Evolutionary conservation across 2,797 vertebrate genomes (phyloP), one percentile per base, ranked within the genome.

Genomic region (Paguma larvata): DNA sequence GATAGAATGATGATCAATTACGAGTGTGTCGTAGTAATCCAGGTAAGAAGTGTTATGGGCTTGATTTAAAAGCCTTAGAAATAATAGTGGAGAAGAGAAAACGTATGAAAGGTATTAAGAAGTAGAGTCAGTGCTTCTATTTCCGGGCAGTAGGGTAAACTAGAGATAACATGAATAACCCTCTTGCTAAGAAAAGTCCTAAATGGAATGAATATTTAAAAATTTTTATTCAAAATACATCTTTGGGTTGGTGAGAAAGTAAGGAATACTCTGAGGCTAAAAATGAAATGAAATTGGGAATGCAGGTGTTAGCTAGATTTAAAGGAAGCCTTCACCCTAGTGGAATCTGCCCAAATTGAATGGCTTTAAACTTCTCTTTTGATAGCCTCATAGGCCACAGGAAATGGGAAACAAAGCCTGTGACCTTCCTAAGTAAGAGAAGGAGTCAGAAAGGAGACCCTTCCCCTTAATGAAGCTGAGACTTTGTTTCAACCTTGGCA

Each of bases 301-400:
- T 94, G 30, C 12, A 72, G 21, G 62, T 90, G 10, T 86, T 94
- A 67, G 65, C 72, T 56, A 94, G 73, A 21, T 96, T 91, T 91
- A 85, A 91, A 94, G 7, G 7, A 79, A 53, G 13, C 15, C 62
- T 87, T 96, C 25, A 89, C 15, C 44, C 12, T 94, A 46, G 19
- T 86, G 16, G 30, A 90, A 84, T 87, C 41, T 92, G 30, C 67
- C 30, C 16, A 62, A 59, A 83, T 44, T 89, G 46, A 21, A 14
- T 90, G 15, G 41, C 34, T 65, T 44, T 96, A 48, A 91, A 93
- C 68, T 86, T 91, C 15, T 56, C 21, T 83, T 89, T 95, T 95
- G 72, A 62, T 83, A 89, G 56, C 13, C 30, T 94, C n/a, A 27
- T n/a, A 82, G 23, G 70, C 48, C 23, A 63, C 14, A 80, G 11